Evolutionary conservation across 2,888 invertebrate genomes (phyloP).

Genomic region (Venustoraphidia nigricollis): DNA sequence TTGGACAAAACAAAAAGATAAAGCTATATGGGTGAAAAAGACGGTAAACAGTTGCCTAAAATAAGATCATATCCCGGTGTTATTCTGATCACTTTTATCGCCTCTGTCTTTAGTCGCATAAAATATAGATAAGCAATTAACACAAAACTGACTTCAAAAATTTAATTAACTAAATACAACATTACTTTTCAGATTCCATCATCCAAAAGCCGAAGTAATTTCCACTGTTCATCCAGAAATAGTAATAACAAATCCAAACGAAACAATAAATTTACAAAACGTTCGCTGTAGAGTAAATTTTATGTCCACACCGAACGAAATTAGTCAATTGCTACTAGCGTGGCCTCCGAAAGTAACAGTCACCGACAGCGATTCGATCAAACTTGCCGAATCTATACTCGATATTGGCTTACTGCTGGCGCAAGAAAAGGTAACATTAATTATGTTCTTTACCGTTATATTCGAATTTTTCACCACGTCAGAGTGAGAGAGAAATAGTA

Average conservation of each 20-base stretch:
- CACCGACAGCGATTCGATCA: conserved; percentile 14
- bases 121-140: too few species aligned
- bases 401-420: conserved; percentile 9
- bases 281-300: conserved; percentile 23
- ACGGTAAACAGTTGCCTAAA: too few species aligned
- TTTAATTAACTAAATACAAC: too few species aligned
- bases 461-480: too few species aligned
- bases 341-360: conserved; percentile 24
- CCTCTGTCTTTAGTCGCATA: too few species aligned
- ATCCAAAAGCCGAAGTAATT: conserved; percentile 22
- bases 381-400: conserved; percentile 17
- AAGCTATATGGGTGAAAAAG: too few species aligned
- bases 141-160: too few species aligned
- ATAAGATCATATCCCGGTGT: too few species aligned
- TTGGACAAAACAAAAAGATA: too few species aligned
- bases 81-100: too few species aligned
- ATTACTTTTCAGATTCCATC: conserved; percentile 20
- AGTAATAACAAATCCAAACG: conserved; percentile 11
- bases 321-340: conserved; percentile 19
- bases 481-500: too few species aligned
- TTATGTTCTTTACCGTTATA: conserved; percentile 2
- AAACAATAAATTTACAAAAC: conserved; percentile 19
- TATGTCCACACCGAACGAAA: conserved; percentile 20
- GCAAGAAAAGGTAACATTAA: conserved; percentile 5
- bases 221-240: conserved; percentile 18